Percentiles rank a stretch among this genome's conserved stretches.
Evolutionary conservation across 2,797 vertebrate genomes (phyloP).

Genomic region (Stomatorhinus walkeri): DNA sequence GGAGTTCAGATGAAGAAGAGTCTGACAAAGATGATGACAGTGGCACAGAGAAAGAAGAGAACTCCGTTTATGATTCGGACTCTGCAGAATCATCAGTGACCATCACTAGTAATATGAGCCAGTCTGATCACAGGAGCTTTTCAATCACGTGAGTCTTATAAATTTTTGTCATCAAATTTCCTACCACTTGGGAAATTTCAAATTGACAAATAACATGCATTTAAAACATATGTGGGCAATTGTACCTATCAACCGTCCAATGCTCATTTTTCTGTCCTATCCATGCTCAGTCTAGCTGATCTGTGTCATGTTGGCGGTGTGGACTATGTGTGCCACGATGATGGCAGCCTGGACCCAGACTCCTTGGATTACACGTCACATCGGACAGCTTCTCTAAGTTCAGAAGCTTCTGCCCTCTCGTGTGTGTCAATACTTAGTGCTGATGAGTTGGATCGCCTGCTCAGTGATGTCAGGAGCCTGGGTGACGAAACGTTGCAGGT

Average conservation of each 20-base stretch:
- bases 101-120: slow-evolving; percentile 63
- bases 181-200: background rate
- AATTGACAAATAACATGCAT: background rate
- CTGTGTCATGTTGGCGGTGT: slow-evolving; percentile 61
- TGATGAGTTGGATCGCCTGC: slow-evolving; percentile 63
- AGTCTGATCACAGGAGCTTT: slow-evolving; percentile 59
- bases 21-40: slow-evolving; percentile 45
- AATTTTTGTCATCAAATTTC: background rate
- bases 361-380: slow-evolving; percentile 41
- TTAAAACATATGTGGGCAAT: background rate
- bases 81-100: slow-evolving; percentile 65
- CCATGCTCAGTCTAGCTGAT: slow-evolving; percentile 53
- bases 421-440: slow-evolving; percentile 59
- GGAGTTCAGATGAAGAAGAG: slow-evolving; percentile 42
- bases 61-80: slow-evolving; percentile 65
- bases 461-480: slow-evolving; percentile 60
- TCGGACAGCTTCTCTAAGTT: slow-evolving; percentile 59
- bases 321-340: slow-evolving; percentile 36
- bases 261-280: background rate
- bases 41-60: slow-evolving; percentile 55
- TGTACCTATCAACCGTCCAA: background rate
- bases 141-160: slow-evolving; percentile 55
- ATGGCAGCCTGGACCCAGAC: slow-evolving; percentile 45
- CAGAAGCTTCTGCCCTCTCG: slow-evolving; percentile 63
- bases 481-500: slow-evolving; percentile 61